Evolutionary conservation across 2,113 vertebrate species (phyloP).

Genomic region (Theropithecus gelada): DNA sequence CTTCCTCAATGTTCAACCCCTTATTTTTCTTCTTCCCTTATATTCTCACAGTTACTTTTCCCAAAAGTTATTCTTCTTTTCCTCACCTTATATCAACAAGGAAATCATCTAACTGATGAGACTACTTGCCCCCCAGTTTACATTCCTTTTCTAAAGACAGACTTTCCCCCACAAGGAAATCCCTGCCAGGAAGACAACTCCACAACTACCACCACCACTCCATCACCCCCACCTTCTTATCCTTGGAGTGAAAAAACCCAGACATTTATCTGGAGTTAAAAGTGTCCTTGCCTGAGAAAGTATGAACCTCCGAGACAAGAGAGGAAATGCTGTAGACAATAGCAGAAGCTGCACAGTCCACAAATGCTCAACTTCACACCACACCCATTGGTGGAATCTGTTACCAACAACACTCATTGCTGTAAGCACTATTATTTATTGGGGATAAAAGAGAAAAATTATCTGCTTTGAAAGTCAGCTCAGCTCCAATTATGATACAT

Average conservation of each 20-base stretch:
- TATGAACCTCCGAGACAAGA: slow-evolving; percentile 54
- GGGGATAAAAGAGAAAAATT: slow-evolving; percentile 74
- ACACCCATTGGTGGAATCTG: slow-evolving; percentile 73
- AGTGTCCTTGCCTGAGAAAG: slow-evolving; percentile 59
- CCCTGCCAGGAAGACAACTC: neutral
- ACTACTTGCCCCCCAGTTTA: neutral
- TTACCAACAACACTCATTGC: slow-evolving; percentile 64
- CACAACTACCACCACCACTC: neutral
- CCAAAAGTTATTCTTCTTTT: neutral
- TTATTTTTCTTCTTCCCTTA: neutral
- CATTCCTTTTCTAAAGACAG: neutral
- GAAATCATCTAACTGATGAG: slow-evolving; percentile 23
- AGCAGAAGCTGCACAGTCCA: slow-evolving; percentile 58
- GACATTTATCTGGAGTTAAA: slow-evolving; percentile 55
- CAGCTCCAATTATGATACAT: slow-evolving; percentile 42
- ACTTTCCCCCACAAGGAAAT: neutral
- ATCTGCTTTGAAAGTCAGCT: slow-evolving; percentile 66
- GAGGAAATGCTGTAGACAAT: slow-evolving; percentile 81
- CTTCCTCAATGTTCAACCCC: neutral
- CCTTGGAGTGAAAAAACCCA: slow-evolving; percentile 41
- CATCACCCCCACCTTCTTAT: neutral
- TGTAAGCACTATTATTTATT: slow-evolving; percentile 68
- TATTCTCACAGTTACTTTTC: neutral
- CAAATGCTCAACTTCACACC: slow-evolving; percentile 55
- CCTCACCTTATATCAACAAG: neutral